phyloP scores from a whole-genome alignment of 1,140 invertebrate genomes.

The Drosophila sechellia region DNA sequence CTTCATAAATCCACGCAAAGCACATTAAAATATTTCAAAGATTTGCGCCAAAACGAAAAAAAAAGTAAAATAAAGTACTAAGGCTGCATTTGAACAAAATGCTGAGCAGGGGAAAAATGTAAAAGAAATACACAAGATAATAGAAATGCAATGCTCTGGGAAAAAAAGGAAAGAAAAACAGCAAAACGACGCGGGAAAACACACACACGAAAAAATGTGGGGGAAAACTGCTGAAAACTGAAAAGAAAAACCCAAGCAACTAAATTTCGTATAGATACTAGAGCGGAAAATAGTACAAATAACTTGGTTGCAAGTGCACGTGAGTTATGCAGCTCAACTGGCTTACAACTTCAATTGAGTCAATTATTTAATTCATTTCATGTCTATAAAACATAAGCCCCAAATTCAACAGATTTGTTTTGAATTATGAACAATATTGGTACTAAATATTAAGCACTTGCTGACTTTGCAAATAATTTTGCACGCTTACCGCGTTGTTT shows the following conservation, averaged over 20 bases:
- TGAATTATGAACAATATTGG: too few relatives aligned
- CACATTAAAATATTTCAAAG: slow-evolving; percentile 66
- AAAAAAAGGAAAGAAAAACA: slow-evolving; percentile 38
- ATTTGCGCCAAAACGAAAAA: slow-evolving; percentile 26
- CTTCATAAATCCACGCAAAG: slow-evolving; percentile 55
- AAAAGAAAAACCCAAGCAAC: slow-evolving; percentile 14
- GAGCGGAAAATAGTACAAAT: slow-evolving; percentile 27
- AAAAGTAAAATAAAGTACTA: slow-evolving; percentile 7
- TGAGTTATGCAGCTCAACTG: slow-evolving; percentile 7
- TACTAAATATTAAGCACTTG: too few relatives aligned
- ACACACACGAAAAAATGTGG: slow-evolving; percentile 29
- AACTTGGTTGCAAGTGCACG: slow-evolving; percentile 24
- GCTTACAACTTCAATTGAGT: background rate
- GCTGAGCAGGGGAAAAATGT: slow-evolving; percentile 42
- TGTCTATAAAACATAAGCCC: background rate
- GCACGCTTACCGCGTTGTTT: background rate
- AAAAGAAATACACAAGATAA: slow-evolving; percentile 51
- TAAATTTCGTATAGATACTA: slow-evolving; percentile 44
- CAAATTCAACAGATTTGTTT: background rate
- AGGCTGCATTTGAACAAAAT: slow-evolving; percentile 48
- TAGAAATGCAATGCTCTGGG: slow-evolving; percentile 42
- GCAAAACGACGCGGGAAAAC: slow-evolving; percentile 30
- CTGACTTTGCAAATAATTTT: background rate
- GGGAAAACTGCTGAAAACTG: background rate
- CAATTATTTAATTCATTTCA: background rate